Evolutionary conservation across 2,113 vertebrate species (phyloP).

Genomic region (Notechis scutatus): DNA sequence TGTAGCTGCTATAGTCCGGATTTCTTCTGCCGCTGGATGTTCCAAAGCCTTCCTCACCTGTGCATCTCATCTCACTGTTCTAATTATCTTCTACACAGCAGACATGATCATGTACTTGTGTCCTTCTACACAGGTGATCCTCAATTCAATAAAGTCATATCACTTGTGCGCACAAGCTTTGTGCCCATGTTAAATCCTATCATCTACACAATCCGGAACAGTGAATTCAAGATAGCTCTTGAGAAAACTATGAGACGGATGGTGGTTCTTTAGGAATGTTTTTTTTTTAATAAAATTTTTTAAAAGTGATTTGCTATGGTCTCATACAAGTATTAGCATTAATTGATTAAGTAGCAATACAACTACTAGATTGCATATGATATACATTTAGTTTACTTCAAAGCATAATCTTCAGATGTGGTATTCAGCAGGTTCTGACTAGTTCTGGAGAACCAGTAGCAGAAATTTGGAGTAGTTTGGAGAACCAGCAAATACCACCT

Average conservation of each 20-base stretch:
- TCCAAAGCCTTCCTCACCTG: not conserved
- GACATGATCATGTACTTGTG: constrained; percentile 1
- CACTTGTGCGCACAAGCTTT: not conserved
- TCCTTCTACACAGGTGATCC: not conserved
- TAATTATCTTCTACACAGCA: not conserved
- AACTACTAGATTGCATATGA: not conserved
- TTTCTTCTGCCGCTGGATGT: not conserved
- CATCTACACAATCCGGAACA: constrained; percentile 4
- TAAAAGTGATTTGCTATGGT: not conserved
- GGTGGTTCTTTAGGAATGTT: not conserved
- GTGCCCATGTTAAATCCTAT: constrained; percentile 24
- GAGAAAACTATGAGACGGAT: constrained; percentile 39
- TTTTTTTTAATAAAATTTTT: not conserved
- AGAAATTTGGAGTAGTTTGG: no score
- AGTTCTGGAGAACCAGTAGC: no score
- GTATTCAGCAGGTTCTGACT: no score
- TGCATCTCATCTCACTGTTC: not conserved
- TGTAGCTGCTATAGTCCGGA: not conserved
- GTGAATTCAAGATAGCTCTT: constrained; percentile 16
- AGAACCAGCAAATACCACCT: no score
- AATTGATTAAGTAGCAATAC: not conserved
- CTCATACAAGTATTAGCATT: not conserved
- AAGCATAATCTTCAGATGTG: no score
- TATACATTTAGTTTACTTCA: no score
- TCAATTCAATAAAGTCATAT: not conserved